phyloP scores from a whole-genome alignment of 2,797 vertebrate genomes.

The Mormyrus hasselquistii region DNA sequence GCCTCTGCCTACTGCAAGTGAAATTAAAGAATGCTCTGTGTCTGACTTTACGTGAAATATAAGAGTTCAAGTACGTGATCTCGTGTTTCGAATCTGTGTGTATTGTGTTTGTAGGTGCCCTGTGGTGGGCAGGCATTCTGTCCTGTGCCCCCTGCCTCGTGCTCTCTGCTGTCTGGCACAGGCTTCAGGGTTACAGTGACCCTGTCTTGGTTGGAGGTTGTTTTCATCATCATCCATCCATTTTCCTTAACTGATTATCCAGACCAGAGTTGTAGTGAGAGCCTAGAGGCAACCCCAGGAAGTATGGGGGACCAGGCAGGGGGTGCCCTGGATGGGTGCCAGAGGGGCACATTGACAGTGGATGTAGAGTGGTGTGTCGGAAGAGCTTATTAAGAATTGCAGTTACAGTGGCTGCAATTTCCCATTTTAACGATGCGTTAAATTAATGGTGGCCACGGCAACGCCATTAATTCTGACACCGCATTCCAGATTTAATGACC shows the following conservation, averaged over 20 bases:
- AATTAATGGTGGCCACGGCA: slow-evolving; percentile 31
- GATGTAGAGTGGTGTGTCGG: not conserved
- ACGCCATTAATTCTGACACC: slow-evolving; percentile 24
- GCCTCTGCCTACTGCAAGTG: not conserved
- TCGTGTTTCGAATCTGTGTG: not conserved
- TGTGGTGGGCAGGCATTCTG: not conserved
- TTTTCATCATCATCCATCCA: not conserved
- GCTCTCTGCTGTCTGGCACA: not conserved
- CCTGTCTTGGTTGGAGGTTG: not conserved
- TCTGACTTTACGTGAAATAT: not conserved
- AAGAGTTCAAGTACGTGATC: not conserved
- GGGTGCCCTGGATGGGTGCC: not conserved
- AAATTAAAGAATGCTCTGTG: not conserved
- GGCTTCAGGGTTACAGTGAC: not conserved
- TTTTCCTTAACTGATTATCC: not conserved
- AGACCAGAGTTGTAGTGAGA: not conserved
- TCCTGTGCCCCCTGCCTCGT: not conserved
- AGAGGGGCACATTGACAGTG: not conserved
- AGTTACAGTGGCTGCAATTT: slow-evolving; percentile 26
- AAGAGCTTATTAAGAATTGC: not conserved
- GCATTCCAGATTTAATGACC: slow-evolving; percentile 35
- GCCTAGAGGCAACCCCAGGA: not conserved
- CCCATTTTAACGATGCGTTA: not conserved
- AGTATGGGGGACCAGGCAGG: not conserved
- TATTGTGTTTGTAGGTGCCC: slow-evolving; percentile 1